phyloP scores from a whole-genome alignment of 2,888 invertebrate species.

The Ctenicera cuprea region DNA sequence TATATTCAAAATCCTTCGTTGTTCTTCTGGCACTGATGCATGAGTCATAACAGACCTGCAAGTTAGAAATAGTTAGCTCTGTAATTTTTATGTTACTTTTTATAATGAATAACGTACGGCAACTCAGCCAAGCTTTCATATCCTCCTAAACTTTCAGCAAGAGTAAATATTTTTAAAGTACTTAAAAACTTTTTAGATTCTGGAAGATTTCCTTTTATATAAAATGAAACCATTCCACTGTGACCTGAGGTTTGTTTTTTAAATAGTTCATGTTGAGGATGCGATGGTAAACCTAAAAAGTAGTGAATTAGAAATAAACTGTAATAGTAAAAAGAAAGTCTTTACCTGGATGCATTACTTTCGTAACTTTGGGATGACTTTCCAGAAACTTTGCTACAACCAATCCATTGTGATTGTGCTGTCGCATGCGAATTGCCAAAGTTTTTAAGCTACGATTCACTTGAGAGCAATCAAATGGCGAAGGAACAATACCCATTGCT shows the following conservation, averaged over 20 bases:
- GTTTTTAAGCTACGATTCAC: constrained; percentile 97
- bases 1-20: constrained; percentile 84
- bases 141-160: constrained; percentile 97
- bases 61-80: constrained; percentile 56
- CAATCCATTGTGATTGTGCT: constrained; percentile 87
- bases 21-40: constrained; percentile 88
- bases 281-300: constrained; percentile 82
- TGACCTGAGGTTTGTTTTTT: constrained; percentile 89
- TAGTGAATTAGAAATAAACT: background rate
- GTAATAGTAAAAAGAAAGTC: no score
- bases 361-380: constrained; percentile 84
- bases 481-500: constrained; percentile 94
- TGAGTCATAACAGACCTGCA: constrained; percentile 94
- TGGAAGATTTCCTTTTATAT: constrained; percentile 84
- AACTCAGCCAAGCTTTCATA: constrained; percentile 96
- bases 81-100: background rate
- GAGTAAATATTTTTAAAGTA: constrained; percentile 85
- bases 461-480: constrained; percentile 96
- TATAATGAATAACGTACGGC: constrained; percentile 80
- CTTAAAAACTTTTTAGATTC: constrained; percentile 85
- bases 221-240: constrained; percentile 95
- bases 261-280: constrained; percentile 89
- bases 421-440: constrained; percentile 91
- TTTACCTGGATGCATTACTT: constrained; percentile 89
- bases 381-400: constrained; percentile 89